Conservation (phyloP, 2,113 vertebrate genomes). For the Drymodes brunneopygia region DNA sequence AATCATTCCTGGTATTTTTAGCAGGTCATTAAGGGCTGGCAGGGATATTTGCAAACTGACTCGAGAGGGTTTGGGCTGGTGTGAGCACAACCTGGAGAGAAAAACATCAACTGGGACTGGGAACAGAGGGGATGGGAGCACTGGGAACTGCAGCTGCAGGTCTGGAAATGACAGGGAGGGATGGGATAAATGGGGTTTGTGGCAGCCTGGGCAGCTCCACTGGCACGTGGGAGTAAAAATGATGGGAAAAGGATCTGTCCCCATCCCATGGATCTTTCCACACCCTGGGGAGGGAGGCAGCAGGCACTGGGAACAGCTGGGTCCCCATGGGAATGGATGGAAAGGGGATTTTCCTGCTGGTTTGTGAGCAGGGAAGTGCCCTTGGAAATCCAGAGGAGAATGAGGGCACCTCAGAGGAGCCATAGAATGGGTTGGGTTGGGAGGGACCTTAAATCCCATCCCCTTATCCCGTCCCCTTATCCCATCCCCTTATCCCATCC, state of each 20-base stretch:
- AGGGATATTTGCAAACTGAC: background rate
- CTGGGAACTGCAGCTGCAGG: background rate
- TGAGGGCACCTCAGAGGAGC: background rate
- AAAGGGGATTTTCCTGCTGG: background rate
- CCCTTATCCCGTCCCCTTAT: no score
- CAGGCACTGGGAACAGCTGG: background rate
- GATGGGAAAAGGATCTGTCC: background rate
- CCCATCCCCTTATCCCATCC: no score
- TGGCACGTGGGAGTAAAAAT: fast-evolving
- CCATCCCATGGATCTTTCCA: fast-evolving
- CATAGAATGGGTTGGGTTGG: background rate
- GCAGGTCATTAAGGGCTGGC: conserved; percentile 34
- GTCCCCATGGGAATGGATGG: fast-evolving
- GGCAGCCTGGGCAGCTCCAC: background rate
- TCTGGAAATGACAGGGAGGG: background rate
- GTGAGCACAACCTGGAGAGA: background rate
- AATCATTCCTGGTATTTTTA: conserved; percentile 43
- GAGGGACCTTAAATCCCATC: background rate
- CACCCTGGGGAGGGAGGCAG: background rate
- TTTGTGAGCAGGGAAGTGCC: background rate
- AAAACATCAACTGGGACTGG: background rate
- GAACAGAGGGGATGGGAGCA: background rate
- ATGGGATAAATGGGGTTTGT: background rate
- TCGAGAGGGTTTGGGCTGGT: background rate
- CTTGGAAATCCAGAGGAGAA: background rate